Base-by-base conservation (phyloP, 1,140 invertebrate species). In the Trichonephila inaurata region DNA sequence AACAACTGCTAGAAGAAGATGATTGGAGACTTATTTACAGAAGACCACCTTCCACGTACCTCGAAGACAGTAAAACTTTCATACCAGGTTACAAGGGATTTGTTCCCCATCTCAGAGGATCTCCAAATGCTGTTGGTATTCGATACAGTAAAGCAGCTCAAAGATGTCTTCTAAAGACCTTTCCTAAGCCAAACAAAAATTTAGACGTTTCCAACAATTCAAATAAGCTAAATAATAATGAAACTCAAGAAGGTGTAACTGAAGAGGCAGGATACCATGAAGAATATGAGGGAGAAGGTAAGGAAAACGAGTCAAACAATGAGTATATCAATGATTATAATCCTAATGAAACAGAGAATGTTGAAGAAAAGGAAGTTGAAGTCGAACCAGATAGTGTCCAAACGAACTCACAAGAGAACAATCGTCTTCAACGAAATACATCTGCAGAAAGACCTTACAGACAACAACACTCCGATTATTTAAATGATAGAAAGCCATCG, bases 11-110 rank as follows among this genome's bases (percentile, higher is more conserved):
- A 14, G 87, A 94, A 51, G 93, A 94, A 60, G 64, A 93, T 18
- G 93, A 94, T 58, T 94, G 93, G 93, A 94, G 87, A 86, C 18
- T 85, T 18, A 60, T 89, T 18, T 94, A 94, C 64, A 85, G 40
- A 94, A 82, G 88, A 89, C 93, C 93, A n/a, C 93, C 93, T 21
- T 94, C 93, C 19, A 90, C 87, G 7, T 90, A 94, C 69, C 77
- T 85, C 33, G 88, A 94, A 3, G 12, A 60, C 28, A 61, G 16
- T 19, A 89, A 89, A 33, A 94, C 93, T 0, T 94, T 44, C 33
- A 94, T 94, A 28, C 87, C 93, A n/a, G 93, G 92, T 19, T 94
- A 94, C n/a, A 89, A 85, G 40, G 93, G 93, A 1, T 94, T 85
- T 40, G 61, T 90, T 51, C 93, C 87, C 33, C 87, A 94, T 85